These are phyloP conservation scores for Periophthalmus modestus DNA, from an alignment of 2,113 vertebrate species.

Conservation along the genomic window DNA sequence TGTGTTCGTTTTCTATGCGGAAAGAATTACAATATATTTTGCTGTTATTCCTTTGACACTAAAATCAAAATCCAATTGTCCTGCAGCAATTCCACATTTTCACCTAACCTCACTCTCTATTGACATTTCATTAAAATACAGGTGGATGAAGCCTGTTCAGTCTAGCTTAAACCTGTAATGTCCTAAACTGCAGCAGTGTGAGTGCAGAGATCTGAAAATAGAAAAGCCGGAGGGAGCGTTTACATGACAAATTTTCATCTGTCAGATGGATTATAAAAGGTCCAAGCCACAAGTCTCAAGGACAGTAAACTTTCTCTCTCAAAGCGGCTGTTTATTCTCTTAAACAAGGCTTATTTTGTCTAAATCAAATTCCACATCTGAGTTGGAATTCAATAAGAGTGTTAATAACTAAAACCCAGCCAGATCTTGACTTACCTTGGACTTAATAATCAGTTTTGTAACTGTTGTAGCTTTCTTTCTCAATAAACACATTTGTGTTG, in stretches of 20 bases:
- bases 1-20: neutral
- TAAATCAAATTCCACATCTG: conserved; percentile 12
- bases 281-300: conserved; percentile 24
- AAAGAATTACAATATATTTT: neutral
- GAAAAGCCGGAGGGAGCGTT: conserved; percentile 9
- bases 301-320: conserved; percentile 28
- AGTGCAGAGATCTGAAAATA: conserved; percentile 30
- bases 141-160: conserved; percentile 20
- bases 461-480: conserved; percentile 16
- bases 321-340: conserved; percentile 5
- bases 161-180: conserved; percentile 36
- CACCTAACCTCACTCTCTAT: neutral
- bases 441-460: conserved; percentile 29
- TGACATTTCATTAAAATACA: conserved; percentile 35
- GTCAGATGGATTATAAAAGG: conserved; percentile 28
- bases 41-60: neutral
- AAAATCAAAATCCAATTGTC: neutral
- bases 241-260: conserved; percentile 35
- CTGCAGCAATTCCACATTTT: neutral
- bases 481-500: conserved; percentile 21
- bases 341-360: neutral
- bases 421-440: conserved; percentile 14
- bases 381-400: conserved; percentile 17
- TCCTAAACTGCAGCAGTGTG: conserved; percentile 32
- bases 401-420: neutral